These are phyloP conservation scores for Macropus fuliginosus DNA, from an alignment of 2,797 vertebrate genomes.

Conservation along the genomic window DNA sequence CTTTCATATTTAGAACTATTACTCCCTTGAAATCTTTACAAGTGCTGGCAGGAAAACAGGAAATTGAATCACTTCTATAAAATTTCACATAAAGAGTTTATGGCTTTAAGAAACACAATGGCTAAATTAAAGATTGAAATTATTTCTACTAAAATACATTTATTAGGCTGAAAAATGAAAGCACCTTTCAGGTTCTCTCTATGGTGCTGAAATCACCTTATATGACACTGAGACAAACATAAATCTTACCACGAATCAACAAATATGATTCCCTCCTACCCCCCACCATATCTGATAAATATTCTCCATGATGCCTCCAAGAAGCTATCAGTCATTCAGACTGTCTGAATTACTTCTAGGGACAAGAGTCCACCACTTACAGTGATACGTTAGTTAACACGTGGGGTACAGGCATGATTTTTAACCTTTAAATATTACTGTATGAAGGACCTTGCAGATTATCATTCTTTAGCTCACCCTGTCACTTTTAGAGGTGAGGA, in stretches of 20 bases:
- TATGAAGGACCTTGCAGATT: neutral
- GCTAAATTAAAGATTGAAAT: constrained; percentile 46
- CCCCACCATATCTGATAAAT: too few species aligned
- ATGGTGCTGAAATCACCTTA: neutral
- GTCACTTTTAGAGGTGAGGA: neutral
- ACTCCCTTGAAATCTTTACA: constrained; percentile 43
- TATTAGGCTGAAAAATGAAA: neutral
- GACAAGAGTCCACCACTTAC: neutral
- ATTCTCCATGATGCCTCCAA: neutral
- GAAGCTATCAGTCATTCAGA: neutral
- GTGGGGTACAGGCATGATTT: neutral
- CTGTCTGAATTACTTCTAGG: neutral
- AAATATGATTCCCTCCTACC: neutral
- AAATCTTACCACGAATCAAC: neutral
- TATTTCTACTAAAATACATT: constrained; percentile 41
- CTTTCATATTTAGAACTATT: constrained; percentile 16
- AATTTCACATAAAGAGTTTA: constrained; percentile 62
- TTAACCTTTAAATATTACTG: neutral
- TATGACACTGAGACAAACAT: neutral
- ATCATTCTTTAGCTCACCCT: neutral
- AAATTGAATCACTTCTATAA: constrained; percentile 62
- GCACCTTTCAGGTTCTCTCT: neutral
- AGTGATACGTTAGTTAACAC: neutral
- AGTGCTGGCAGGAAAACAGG: constrained; percentile 23
- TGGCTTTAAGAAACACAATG: constrained; percentile 59